These are phyloP conservation scores for Macrobrachium rosenbergii DNA, from an alignment of 1,140 invertebrate genomes.

Conservation along the genomic window DNA sequence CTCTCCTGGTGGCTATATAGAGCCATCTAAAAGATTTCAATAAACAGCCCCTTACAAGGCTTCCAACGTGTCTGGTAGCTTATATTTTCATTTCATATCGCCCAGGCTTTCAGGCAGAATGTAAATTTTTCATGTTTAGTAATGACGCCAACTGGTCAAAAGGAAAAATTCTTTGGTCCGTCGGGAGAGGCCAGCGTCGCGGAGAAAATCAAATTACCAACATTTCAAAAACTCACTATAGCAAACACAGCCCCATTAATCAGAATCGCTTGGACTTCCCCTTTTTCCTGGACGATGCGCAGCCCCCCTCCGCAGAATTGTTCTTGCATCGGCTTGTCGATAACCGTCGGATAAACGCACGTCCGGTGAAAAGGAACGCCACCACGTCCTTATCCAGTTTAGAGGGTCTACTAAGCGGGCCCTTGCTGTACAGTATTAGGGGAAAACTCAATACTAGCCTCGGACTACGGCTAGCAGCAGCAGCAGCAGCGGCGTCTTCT, in stretches of 20 bases:
- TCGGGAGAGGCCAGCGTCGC: constrained; percentile 14
- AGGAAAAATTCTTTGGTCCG: constrained; percentile 40
- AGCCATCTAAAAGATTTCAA: constrained; percentile 27
- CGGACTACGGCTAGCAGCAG: too few species aligned
- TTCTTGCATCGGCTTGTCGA: background rate
- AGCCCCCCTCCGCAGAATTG: background rate
- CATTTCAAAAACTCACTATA: constrained; percentile 28
- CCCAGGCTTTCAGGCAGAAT: constrained; percentile 53
- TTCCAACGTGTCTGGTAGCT: constrained; percentile 27
- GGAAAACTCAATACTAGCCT: constrained; percentile 42
- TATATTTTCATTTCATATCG: constrained; percentile 61
- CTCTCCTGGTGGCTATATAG: too few species aligned
- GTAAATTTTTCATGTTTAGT: constrained; percentile 62
- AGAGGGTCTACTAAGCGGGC: too few species aligned
- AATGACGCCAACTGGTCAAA: constrained; percentile 56
- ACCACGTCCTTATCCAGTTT: too few species aligned
- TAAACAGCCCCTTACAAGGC: constrained; percentile 25
- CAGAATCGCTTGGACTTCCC: background rate
- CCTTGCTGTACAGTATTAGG: constrained; percentile 4
- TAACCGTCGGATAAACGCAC: background rate
- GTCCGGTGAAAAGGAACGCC: background rate
- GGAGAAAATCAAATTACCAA: constrained; percentile 52
- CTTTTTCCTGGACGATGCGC: background rate
- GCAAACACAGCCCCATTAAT: constrained; percentile 19
- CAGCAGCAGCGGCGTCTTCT: too few species aligned